Base-by-base conservation (phyloP, 1,140 invertebrate species). In the Dufourea novaeangliae region DNA sequence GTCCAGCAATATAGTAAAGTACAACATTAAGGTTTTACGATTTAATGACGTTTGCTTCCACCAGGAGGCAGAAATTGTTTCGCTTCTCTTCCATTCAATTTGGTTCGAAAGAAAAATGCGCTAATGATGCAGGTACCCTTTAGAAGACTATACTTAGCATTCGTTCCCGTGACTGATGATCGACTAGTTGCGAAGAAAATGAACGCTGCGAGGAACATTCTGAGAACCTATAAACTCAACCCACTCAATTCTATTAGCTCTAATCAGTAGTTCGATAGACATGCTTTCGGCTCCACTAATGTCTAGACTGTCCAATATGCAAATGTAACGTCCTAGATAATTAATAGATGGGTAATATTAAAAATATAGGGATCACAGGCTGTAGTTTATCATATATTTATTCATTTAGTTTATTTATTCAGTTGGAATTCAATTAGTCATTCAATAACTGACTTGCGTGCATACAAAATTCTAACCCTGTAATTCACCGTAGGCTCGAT, bases 151-250 rank as follows among this genome's bases (percentile, higher is more conserved):
- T 67, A 50, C 64, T 67, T 67, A 46, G 46, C 39, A 25, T 34
- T 61, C 37, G 56, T 44, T 46, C 22, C 14, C 32, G 25, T 56
- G 22, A 27, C 22, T 22, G 41, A 72, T 63, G 59, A 72, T 59
- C 39, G 44, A 50, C 57, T 37, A 25, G 39, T n/a, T 10, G n/a
- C 25, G 25, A 71, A 50, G 59, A 63, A 72, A 72, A 39, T 52
- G 59, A 64, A 34, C 70, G 77, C 44, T 81, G 68, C 44, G 56
- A 74, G 59, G 63, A 69, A 57, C 64, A 27, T 70, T 70, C 67
- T 17, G n/a, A 27, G 68, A 57, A 44, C 52, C 50, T 34, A 44
- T 70, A 59, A 70, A 70, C n/a, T 29, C 6, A 64, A 34, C 57
- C 57, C 20, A 61, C 57, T 34, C 29, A 61, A 61, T 29, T 61